Percentiles rank a stretch among this genome's conserved stretches.
Evolutionary conservation across 2,888 invertebrate species (phyloP).

Genomic region (Philonicus albiceps): DNA sequence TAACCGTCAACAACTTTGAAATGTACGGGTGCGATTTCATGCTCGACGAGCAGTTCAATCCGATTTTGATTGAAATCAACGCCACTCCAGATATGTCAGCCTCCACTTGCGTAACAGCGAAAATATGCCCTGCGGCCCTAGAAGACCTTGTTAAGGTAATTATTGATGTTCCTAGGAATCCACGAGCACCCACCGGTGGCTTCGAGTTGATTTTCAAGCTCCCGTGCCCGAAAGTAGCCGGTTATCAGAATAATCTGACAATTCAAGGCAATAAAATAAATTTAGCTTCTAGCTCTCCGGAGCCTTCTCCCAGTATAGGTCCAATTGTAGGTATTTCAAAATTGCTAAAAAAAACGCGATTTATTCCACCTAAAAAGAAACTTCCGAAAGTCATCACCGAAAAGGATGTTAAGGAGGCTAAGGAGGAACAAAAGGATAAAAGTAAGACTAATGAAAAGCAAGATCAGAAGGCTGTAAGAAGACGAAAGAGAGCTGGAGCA

Average conservation of each 20-base stretch:
- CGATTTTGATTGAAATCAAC: conserved; percentile 94
- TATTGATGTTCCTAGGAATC: conserved; percentile 57
- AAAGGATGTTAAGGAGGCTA: neutral
- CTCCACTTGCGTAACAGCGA: conserved; percentile 83
- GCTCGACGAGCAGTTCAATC: conserved; percentile 81
- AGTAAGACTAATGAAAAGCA: neutral
- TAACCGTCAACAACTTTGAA: conserved; percentile 81
- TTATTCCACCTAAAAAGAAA: neutral
- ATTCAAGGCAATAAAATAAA: conserved; percentile 8
- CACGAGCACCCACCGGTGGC: conserved; percentile 66
- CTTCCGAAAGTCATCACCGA: neutral
- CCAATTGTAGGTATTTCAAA: neutral
- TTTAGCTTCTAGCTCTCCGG: neutral
- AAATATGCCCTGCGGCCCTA: conserved; percentile 80
- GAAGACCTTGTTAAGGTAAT: conserved; percentile 88
- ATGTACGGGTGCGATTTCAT: conserved; percentile 93
- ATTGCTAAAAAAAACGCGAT: neutral
- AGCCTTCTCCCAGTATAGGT: neutral
- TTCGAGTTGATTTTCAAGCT: conserved; percentile 67
- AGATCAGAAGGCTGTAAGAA: neutral
- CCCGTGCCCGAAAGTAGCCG: conserved; percentile 15
- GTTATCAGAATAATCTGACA: conserved; percentile 22
- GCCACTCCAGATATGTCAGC: conserved; percentile 83
- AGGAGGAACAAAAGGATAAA: neutral
- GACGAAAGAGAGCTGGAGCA: neutral